phyloP scores from a whole-genome alignment of 2,888 invertebrate species.

The Monopis laevigella region DNA sequence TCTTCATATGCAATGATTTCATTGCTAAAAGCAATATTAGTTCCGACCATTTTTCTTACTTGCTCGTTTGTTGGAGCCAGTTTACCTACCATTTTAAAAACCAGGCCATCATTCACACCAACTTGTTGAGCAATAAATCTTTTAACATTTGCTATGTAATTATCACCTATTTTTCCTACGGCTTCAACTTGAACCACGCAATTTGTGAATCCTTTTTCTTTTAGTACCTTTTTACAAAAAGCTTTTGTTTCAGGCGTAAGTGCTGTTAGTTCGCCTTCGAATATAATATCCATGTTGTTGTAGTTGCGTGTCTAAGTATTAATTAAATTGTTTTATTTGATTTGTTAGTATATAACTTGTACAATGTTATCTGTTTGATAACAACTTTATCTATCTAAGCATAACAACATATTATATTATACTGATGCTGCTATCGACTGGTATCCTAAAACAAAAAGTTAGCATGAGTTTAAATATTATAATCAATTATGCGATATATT shows the following conservation, averaged over 20 bases:
- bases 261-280: neutral
- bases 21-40: slow-evolving; percentile 25
- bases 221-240: slow-evolving; percentile 6
- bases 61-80: slow-evolving; percentile 26
- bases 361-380: too few species aligned
- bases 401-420: too few species aligned
- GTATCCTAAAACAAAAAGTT: too few species aligned
- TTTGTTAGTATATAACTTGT: too few species aligned
- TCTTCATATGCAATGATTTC: slow-evolving; percentile 30
- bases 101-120: slow-evolving; percentile 20
- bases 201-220: slow-evolving; percentile 14
- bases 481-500: too few species aligned
- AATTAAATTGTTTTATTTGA: too few species aligned
- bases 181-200: slow-evolving; percentile 18
- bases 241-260: neutral
- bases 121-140: slow-evolving; percentile 14
- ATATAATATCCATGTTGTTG: slow-evolving; percentile 5
- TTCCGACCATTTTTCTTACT: slow-evolving; percentile 20
- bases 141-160: slow-evolving; percentile 19
- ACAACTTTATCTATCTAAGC: too few species aligned
- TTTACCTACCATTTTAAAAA: slow-evolving; percentile 33
- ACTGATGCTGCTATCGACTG: too few species aligned
- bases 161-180: slow-evolving; percentile 20
- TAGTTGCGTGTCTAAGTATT: too few species aligned
- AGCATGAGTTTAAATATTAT: too few species aligned